A percentile compares a stretch with the other conserved stretches of the same genome.
Conservation (phyloP, 2,888 invertebrate genomes). For the Gnatocerus cornutus region DNA sequence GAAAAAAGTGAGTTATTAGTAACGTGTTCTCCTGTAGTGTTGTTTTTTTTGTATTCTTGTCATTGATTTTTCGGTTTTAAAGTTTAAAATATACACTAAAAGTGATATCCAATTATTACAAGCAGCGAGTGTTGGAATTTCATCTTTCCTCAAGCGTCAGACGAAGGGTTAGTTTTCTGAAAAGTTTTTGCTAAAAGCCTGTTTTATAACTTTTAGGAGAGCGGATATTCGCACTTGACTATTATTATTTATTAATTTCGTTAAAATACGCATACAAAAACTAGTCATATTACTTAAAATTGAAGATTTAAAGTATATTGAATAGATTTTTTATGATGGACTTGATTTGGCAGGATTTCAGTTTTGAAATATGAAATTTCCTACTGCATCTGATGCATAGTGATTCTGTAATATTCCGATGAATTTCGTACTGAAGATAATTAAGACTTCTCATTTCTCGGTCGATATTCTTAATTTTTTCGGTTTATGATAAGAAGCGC, state of each 20-base stretch:
- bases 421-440: no score
- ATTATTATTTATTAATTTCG: not conserved
- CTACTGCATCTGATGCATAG: no score
- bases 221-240: constrained; percentile 31
- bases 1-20: no score
- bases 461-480: no score
- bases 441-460: no score
- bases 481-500: no score
- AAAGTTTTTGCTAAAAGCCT: constrained; percentile 52
- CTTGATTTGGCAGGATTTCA: no score
- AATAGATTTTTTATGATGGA: no score
- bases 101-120: constrained; percentile 62
- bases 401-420: no score
- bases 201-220: constrained; percentile 46
- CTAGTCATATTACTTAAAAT: not conserved
- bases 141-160: constrained; percentile 69
- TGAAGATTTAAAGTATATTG: no score
- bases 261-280: not conserved
- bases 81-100: constrained; percentile 21
- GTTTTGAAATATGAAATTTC: no score
- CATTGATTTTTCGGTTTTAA: not conserved
- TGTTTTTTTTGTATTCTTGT: constrained; percentile 6
- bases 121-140: constrained; percentile 70
- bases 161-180: constrained; percentile 68
- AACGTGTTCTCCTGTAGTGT: not conserved